Base-by-base conservation (phyloP, 30 jellyfish, hydroid and myxozoan genomes). In the Pelagia noctiluca region DNA sequence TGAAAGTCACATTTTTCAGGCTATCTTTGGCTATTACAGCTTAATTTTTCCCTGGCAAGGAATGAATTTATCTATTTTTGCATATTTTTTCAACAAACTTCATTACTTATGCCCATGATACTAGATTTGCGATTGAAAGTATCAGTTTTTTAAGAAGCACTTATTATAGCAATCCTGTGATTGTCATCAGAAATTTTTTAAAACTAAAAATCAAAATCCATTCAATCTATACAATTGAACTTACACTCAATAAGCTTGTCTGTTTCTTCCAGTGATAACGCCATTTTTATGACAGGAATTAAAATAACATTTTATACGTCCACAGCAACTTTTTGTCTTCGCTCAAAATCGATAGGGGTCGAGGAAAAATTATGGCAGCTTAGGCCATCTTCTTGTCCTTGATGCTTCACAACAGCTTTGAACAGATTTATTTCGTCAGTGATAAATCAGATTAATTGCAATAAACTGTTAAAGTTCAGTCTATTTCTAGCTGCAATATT, bases 231-330 rank as follows among this genome's bases (percentile, higher is more conserved):
- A 1, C 2, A 30, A 42, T 8, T 33, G 32, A 33, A 71, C 82
- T 84, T 46, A 84, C 94, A 28, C 32, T 84, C 83, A n/a, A 84
- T 72, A 0, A 84, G 63, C 54, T 84, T 84, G 61, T 84, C 94
- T 22, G 94, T 74, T 46, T 84, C 94, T 49, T 84, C 94, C 49
- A 84, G 83, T 36, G 94, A 84, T 37, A 84, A 35, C 35, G 94
- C 94, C 94, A 84, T 84, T 19, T 35, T 48, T n/a, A 42, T 42
- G 57, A 5, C 57, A 8, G 57, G 16, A 42, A 42, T 42, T 42
- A 16, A 42, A 42, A 42, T 16, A 5, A 42, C 57, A 8, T 5
- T 5, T 42, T 19, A 5, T 4, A 3, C 28, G 26, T 3, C 68
- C 26, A 2, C 68, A 52, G 26, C 2, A 52, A 2, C 26, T 8